Evolutionary conservation across 2,888 invertebrate genomes (phyloP).

Genomic region (Ophion ellenae): DNA sequence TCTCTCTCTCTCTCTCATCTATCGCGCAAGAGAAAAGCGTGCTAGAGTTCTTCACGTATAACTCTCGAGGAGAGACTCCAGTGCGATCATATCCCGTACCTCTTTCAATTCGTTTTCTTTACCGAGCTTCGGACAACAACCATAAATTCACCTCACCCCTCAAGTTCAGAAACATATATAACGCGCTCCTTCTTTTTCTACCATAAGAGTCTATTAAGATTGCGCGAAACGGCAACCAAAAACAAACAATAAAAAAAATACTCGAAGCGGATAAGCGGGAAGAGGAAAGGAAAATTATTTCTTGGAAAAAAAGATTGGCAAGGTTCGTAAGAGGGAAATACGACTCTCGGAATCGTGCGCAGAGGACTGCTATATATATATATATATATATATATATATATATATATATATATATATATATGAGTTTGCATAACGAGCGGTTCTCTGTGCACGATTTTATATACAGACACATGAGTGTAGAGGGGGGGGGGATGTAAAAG

Average conservation of each 20-base stretch:
- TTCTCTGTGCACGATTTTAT: not conserved
- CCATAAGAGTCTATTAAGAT: not conserved
- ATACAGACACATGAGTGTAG: not conserved
- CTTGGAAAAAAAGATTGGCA: not conserved
- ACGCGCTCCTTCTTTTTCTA: not conserved
- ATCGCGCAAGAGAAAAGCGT: not conserved
- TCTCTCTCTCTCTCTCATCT: not conserved
- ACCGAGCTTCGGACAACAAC: not conserved
- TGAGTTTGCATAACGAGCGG: not conserved
- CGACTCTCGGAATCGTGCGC: not conserved
- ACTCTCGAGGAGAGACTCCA: not conserved
- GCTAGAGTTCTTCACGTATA: not conserved
- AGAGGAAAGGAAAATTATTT: not conserved
- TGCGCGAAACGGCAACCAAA: not conserved
- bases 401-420: not conserved
- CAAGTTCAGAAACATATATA: not conserved
- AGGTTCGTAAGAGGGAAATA: not conserved
- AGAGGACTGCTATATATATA: not conserved
- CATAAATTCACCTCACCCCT: not conserved
- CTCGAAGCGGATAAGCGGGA: not conserved
- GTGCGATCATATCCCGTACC: not conserved
- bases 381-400: not conserved
- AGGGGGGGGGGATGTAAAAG: not conserved
- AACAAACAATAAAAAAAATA: not conserved
- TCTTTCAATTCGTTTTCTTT: not conserved